Conservation (phyloP, 2,113 vertebrate genomes). For the Rhinoderma darwinii region DNA sequence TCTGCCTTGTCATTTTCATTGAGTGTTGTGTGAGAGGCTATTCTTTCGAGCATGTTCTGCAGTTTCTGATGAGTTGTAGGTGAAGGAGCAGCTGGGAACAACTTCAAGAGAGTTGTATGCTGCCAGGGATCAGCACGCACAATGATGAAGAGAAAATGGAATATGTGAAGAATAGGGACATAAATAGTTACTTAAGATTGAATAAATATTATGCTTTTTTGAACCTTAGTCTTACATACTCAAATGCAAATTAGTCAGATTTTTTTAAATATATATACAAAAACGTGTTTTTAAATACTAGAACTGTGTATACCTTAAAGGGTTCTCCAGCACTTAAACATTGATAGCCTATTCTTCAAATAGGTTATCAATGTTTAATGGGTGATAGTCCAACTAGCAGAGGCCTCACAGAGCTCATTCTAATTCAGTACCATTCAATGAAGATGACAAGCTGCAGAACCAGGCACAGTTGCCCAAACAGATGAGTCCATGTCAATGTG, state of each 20-base stretch:
- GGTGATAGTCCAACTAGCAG: no score
- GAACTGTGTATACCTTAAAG: no score
- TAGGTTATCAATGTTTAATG: no score
- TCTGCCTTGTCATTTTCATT: constrained; percentile 35
- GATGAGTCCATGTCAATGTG: no score
- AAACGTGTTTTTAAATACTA: no score
- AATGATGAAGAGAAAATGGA: neutral
- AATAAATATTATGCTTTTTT: neutral
- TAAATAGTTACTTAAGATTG: neutral
- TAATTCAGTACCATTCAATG: no score
- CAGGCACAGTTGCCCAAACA: no score
- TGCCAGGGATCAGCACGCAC: neutral
- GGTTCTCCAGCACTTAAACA: no score
- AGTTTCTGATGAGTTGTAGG: constrained; percentile 20
- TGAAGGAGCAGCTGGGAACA: constrained; percentile 35
- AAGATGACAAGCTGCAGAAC: no score
- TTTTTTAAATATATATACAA: neutral
- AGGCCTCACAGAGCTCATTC: no score
- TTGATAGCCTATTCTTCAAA: no score
- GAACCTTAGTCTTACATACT: neutral
- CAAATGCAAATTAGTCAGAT: neutral
- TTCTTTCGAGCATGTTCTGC: constrained; percentile 13
- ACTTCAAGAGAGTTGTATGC: neutral
- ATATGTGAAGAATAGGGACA: neutral
- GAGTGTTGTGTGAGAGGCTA: constrained; percentile 14